Conservation (phyloP, 2,113 vertebrate genomes). For the Lethenteron camtschaticum region DNA sequence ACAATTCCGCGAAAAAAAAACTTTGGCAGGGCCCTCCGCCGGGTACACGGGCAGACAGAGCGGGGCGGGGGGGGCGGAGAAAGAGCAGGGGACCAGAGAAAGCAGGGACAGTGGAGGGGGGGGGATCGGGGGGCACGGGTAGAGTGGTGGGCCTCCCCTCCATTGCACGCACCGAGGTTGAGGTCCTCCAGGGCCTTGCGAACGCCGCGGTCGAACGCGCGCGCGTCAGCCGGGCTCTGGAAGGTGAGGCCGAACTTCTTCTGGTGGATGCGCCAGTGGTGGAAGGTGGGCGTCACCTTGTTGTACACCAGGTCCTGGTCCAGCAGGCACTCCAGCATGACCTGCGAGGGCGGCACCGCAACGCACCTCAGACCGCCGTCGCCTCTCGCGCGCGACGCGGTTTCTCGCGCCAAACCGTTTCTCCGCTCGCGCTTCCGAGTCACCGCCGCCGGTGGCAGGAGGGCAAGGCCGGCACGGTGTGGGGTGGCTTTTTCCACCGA, state of each 20-base stretch:
- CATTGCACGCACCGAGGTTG: slow-evolving; percentile 30
- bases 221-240: slow-evolving; percentile 61
- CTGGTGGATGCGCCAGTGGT: slow-evolving; percentile 67
- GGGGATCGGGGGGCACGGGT: slow-evolving; percentile 15
- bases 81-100: slow-evolving; percentile 18
- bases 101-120: slow-evolving; percentile 15
- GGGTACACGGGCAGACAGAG: background rate
- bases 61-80: slow-evolving; percentile 22
- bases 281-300: slow-evolving; percentile 80
- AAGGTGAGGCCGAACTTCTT: slow-evolving; percentile 68
- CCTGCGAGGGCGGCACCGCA: slow-evolving; percentile 21
- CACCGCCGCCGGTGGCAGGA: too few species aligned
- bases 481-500: too few species aligned
- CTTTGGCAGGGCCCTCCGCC: too few species aligned
- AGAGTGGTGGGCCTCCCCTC: background rate
- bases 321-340: slow-evolving; percentile 50
- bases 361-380: too few species aligned
- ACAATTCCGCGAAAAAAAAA: too few species aligned
- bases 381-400: too few species aligned
- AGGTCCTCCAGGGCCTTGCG: slow-evolving; percentile 46
- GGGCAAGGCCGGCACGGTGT: too few species aligned
- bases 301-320: slow-evolving; percentile 59
- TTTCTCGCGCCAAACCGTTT: too few species aligned
- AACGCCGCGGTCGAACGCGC: slow-evolving; percentile 52
- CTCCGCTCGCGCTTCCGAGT: too few species aligned